Base-by-base conservation (phyloP, 2,888 invertebrate genomes). In the Pelosia muscerda region DNA sequence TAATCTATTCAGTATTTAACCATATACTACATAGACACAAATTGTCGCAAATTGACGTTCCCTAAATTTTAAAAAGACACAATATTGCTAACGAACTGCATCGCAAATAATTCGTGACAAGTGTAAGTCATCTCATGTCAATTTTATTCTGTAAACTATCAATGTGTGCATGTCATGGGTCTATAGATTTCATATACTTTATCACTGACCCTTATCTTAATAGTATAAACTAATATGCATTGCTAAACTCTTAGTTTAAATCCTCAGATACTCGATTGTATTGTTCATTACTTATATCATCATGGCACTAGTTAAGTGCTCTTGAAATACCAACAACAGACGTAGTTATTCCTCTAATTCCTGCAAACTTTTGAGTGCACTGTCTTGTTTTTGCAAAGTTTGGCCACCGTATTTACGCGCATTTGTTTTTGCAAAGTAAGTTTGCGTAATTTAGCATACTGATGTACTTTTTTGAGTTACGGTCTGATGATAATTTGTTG, bases 381-480 rank as follows among this genome's bases (percentile, higher is more conserved):
- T 60, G 60, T 60, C 60, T 60, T 19, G 60, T 60, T 26, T 42
- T 25, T 23, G 25, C 19, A 25, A 60, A 60, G 42, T 42, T 60
- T 25, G 5, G 10, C 8, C 25, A 19, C 19, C 42, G 60, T 42
- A 34, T 38, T 23, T 34, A 25, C 23, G 38, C 25, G 13, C 23
- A 23, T 38, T 34, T 15, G 2, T 25, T 42, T 25, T 1, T 8
- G 10, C 23, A 11, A 42, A 42, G 38, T 8, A 38, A 19, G 5
- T 38, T 60, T 38, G 25, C 38, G n/a, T 0, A 26, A 42, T 25
- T 60, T 25, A 42, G 19, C 8, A 38, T 15, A 15, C 13, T 59
- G 11, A 59, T 34, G 8, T 25, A 23, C 23, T 13, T 55, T 25
- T 55, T 25, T 11, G 11, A 54, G 19, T 49, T n/a, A 49, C 1